Conservation (phyloP, 2,888 invertebrate genomes). For the Sabellastarte sp. region DNA sequence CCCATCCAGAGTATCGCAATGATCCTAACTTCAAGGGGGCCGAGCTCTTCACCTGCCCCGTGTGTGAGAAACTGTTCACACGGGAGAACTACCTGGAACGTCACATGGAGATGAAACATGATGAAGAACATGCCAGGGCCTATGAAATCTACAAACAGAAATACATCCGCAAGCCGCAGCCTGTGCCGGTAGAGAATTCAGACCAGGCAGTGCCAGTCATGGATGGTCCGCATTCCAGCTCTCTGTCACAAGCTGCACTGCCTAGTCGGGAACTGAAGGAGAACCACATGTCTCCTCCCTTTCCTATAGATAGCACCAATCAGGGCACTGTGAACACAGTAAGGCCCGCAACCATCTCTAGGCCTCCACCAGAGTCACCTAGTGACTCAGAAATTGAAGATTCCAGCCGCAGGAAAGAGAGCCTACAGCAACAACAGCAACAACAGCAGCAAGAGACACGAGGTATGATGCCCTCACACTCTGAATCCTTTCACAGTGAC, state of each 20-base stretch:
- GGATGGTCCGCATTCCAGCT: neutral
- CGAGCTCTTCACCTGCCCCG: constrained; percentile 6
- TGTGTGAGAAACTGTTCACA: constrained; percentile 16
- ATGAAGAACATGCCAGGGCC: constrained; percentile 10
- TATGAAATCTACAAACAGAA: constrained; percentile 5
- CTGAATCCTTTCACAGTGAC: neutral
- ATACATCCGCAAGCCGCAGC: neutral
- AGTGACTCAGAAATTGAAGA: neutral
- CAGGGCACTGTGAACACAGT: neutral
- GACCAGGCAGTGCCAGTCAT: neutral
- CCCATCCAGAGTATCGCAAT: constrained; percentile 16
- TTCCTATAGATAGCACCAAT: neutral
- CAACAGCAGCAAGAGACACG: too few relatives aligned
- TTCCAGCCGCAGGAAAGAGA: neutral
- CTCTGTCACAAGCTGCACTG: neutral
- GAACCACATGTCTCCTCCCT: neutral
- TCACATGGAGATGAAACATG: constrained; percentile 17
- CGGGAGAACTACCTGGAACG: constrained; percentile 15
- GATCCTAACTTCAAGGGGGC: neutral
- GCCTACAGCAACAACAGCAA: too few relatives aligned
- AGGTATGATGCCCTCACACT: neutral
- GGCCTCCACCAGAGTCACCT: neutral
- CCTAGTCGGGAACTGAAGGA: neutral
- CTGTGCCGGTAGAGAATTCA: neutral
- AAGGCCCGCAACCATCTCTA: neutral